Conservation (phyloP, 2,113 vertebrate species). For the Scortum barcoo region DNA sequence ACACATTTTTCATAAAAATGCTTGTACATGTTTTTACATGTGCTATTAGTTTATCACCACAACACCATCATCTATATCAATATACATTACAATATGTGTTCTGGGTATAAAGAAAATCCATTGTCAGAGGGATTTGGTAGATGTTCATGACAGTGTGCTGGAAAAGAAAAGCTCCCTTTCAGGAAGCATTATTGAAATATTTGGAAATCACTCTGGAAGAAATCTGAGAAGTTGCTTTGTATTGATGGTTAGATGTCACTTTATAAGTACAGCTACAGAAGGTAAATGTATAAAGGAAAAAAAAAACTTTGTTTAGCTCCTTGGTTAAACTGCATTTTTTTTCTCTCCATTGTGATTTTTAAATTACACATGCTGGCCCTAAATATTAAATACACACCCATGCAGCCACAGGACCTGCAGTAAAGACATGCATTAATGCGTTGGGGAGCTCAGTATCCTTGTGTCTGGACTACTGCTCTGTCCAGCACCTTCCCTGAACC, state of each 20-base stretch:
- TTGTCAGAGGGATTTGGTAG: background rate
- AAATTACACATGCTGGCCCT: too few species aligned
- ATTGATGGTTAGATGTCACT: too few species aligned
- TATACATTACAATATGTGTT: background rate
- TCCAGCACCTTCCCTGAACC: background rate
- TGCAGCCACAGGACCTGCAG: too few species aligned
- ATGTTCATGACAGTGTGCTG: background rate
- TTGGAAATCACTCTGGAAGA: too few species aligned
- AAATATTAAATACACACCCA: too few species aligned
- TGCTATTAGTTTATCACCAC: background rate
- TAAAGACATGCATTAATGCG: too few species aligned
- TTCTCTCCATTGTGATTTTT: too few species aligned
- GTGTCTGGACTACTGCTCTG: constrained; percentile 19
- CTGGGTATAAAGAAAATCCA: background rate
- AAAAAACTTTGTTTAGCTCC: too few species aligned
- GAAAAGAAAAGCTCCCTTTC: background rate
- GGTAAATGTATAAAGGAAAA: background rate
- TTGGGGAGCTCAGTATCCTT: background rate
- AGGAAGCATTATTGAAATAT: background rate
- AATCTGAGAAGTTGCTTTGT: too few species aligned
- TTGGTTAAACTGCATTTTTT: too few species aligned
- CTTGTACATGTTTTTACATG: background rate
- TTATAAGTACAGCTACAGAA: too few species aligned
- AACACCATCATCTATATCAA: background rate
- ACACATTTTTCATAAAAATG: background rate